Evolutionary conservation across 2,797 vertebrate genomes (phyloP), one percentile per base, ranked within the genome.

Genomic region (Trematomus bernacchii): DNA sequence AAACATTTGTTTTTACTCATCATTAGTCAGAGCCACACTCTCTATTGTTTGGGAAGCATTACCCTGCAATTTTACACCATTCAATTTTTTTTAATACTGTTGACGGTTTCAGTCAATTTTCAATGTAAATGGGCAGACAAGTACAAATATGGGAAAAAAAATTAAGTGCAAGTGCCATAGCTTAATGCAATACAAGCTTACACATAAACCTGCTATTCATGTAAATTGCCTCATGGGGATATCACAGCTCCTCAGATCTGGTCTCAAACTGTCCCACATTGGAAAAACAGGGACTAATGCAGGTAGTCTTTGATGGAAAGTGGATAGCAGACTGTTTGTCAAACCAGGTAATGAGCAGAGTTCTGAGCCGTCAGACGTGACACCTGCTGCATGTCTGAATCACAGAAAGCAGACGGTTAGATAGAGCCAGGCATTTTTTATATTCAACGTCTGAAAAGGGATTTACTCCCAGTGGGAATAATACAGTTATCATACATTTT

Each of bases 11-110:
- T 79, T 76, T 79, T 71, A 51, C 65, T 16, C 30, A 44, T 73
- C 69, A 82, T 85, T 76, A 82, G 64, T 71, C 63, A 0, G 16
- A 75, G 37, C 15, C 18, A 68, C 1, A 14, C n/a, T n/a, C 37
- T 44, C 14, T 0, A 54, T 64, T 71, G 59, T 71, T 54, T 63
- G 10, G 33, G n/a, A 67, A 69, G n/a, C 54, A 61, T 37, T 43
- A 44, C 55, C 11, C 19, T 18, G 50, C 19, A 64, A 30, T 71
- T 62, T 16, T 46, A 68, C 2, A 16, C 19, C 40, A 30, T 50
- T 30, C 11, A 21, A 19, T 52, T 63, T 18, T 63, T 18, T 15
- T 54, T 63, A 40, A 54, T 44, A 53, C 47, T 30, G 44, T 46
- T 27, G 3, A n/a, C 13, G 27, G 6, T 18, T 48, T 62, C 33